Conservation (phyloP, 1,140 invertebrate genomes). For the Phortica variegata region DNA sequence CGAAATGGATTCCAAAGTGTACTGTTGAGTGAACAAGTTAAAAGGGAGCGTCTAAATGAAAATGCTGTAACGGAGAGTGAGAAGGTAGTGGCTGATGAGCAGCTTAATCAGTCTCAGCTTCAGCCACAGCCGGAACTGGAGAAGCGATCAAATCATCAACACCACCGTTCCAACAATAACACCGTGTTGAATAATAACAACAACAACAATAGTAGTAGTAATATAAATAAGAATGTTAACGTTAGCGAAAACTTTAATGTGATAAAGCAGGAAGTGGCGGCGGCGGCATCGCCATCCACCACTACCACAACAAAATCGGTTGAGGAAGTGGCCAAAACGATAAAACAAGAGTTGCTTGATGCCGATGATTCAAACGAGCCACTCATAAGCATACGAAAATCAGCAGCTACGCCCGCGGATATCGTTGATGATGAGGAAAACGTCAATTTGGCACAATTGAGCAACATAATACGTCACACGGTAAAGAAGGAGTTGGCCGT, state of each 20-base stretch:
- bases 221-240: constrained; percentile 53
- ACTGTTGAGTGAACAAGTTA: constrained; percentile 17
- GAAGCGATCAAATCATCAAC: constrained; percentile 38
- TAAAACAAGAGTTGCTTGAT: constrained; percentile 54
- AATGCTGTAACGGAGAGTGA: not conserved
- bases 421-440: constrained; percentile 51
- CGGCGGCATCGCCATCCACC: constrained; percentile 14
- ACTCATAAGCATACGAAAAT: constrained; percentile 43
- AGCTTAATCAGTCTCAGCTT: constrained; percentile 1
- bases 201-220: constrained; percentile 47
- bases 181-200: constrained; percentile 45
- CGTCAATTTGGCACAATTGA: constrained; percentile 52
- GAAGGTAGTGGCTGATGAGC: constrained; percentile 6
- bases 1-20: constrained; percentile 28
- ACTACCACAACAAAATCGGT: constrained; percentile 6
- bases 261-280: constrained; percentile 44
- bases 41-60: constrained; percentile 13
- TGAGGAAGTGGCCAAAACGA: constrained; percentile 38
- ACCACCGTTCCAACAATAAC: constrained; percentile 47
- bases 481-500: constrained; percentile 40
- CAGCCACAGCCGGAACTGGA: constrained; percentile 13
- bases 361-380: constrained; percentile 53
- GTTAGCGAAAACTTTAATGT: constrained; percentile 55
- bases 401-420: constrained; percentile 20
- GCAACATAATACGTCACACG: constrained; percentile 47